Base-by-base conservation (phyloP, 2,888 invertebrate species). In the Metellina segmentata region DNA sequence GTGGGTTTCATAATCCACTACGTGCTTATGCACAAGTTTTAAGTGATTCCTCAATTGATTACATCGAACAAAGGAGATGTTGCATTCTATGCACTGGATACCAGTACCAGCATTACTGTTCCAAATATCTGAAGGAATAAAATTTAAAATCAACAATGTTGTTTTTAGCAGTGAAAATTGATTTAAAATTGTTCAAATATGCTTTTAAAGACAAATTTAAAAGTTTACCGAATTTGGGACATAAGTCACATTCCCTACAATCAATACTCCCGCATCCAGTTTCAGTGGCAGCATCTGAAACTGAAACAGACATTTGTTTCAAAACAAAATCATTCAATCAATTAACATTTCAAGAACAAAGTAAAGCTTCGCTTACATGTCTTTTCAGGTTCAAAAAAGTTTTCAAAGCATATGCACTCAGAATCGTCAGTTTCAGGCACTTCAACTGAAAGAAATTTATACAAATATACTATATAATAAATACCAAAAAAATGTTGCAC, bases 1-100 rank as follows among this genome's bases (percentile, higher is more conserved):
- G 8, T 52, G 52, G 6, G 16, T 20, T 34, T 87, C 69, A 20
- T 87, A 69, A 6, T 20, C 13, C 78, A 79, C 79, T 52, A 51
- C 52, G 11, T 78, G 9, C 20, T 51, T 71, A 52, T 87, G 86
- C 16, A 78, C 86, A 0, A 49, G 8, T 20, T 52, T 52, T 77
- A 87, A 71, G 19, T 87, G 86, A 51, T n/a, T 20, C 9, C 86
- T 69, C 1, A 87, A 79, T 52, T 78, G 78, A 7, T 51, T 78
- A 71, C 71, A n/a, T 34, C 53, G 20, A 20, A 51, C 48, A 71
- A 87, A 87, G 16, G 69, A 11, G 6, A 87, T n/a, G 70, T 71
- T 79, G n/a, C 86, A 87, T 34, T 87, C 86, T 51, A 71, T 79
- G n/a, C 86, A 87, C 52, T 70, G 69, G 52, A 87, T 87, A 75